A percentile compares a stretch with the other conserved stretches of the same genome.
Conservation (phyloP, 2,113 vertebrate species). For the Panurus biarmicus region DNA sequence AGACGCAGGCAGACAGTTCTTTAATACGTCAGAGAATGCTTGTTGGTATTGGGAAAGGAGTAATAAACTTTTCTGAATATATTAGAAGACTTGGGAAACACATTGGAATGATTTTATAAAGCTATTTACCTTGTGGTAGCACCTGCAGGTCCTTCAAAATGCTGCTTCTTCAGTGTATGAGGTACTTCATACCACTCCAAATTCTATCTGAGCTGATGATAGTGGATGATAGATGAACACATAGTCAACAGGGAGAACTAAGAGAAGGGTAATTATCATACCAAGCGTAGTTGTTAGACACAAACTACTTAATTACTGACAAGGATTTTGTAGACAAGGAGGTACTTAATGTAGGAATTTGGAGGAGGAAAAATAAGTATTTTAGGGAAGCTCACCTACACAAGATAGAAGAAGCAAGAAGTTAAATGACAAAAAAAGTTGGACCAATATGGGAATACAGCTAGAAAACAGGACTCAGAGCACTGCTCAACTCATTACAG, state of each 20-base stretch:
- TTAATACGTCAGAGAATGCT: not conserved
- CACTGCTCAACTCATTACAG: not conserved
- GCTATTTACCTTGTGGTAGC: not conserved
- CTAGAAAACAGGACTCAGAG: not conserved
- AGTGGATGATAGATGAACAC: not conserved
- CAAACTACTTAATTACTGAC: not conserved
- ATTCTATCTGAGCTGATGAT: not conserved
- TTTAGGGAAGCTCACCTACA: not conserved
- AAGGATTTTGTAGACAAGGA: not conserved
- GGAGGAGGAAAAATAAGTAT: not conserved
- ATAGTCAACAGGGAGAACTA: not conserved
- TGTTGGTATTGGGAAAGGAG: not conserved
- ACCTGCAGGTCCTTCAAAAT: constrained; percentile 33
- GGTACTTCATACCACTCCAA: constrained; percentile 3
- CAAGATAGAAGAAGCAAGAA: not conserved
- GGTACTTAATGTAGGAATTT: not conserved
- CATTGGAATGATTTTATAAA: not conserved
- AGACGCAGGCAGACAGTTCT: not conserved
- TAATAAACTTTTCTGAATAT: not conserved
- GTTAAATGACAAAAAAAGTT: not conserved
- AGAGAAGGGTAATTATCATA: not conserved
- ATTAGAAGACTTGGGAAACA: not conserved
- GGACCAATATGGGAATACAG: not conserved
- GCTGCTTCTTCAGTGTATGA: not conserved
- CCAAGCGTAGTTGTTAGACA: not conserved